phyloP scores from a whole-genome alignment of 2,797 vertebrate genomes.

The Enteromius fasciolatus region DNA sequence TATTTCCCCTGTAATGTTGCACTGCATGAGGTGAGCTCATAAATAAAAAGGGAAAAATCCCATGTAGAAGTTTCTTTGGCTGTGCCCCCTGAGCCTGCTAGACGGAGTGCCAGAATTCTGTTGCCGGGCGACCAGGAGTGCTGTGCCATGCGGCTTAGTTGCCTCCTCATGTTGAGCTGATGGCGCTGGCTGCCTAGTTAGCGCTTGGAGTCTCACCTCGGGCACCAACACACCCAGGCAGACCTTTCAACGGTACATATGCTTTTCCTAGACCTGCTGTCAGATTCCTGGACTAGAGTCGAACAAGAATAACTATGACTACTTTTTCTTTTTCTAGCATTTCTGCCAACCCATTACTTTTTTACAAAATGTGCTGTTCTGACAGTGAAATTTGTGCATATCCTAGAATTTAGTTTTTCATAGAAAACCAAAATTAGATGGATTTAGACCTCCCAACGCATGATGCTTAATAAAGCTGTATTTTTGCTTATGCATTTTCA shows the following conservation, averaged over 20 bases:
- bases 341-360: background rate
- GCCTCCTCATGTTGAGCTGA: constrained; percentile 58
- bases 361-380: background rate
- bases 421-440: background rate
- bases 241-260: constrained; percentile 11
- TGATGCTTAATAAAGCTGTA: background rate
- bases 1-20: constrained; percentile 33
- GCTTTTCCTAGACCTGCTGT: constrained; percentile 25
- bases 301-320: background rate
- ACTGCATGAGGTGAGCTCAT: constrained; percentile 41
- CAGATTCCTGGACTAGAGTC: constrained; percentile 5
- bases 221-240: constrained; percentile 21
- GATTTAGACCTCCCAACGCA: background rate
- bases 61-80: constrained; percentile 62
- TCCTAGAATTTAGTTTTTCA: background rate
- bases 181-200: constrained; percentile 31
- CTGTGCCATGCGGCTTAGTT: constrained; percentile 56
- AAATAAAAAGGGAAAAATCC: constrained; percentile 55
- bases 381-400: background rate
- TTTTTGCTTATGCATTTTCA: background rate
- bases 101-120: constrained; percentile 70
- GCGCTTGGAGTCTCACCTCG: constrained; percentile 24
- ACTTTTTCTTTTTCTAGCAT: background rate
- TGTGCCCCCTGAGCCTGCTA: constrained; percentile 66
- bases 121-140: constrained; percentile 81